Evolutionary conservation across 2,797 vertebrate genomes (phyloP).

Genomic region (Distichodus sexfasciatus): DNA sequence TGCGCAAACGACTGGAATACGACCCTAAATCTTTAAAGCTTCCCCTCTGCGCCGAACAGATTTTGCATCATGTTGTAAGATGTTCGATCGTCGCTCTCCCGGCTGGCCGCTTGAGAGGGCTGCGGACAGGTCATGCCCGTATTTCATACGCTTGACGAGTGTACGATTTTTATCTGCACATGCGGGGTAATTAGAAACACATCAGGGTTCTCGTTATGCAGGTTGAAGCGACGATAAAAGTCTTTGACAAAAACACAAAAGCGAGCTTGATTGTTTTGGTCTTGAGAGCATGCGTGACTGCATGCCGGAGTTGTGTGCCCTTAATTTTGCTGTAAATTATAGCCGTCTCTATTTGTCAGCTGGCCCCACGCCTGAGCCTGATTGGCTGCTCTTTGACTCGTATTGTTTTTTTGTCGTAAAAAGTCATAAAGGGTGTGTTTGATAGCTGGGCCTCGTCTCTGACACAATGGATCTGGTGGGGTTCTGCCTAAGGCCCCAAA

Average conservation of each 20-base stretch:
- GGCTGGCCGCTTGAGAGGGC: too few relatives aligned
- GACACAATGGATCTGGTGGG: too few relatives aligned
- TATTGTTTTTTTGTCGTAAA: slow-evolving; percentile 58
- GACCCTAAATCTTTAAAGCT: not conserved
- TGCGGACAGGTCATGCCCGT: too few relatives aligned
- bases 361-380: slow-evolving; percentile 48
- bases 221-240: slow-evolving; percentile 57
- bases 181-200: slow-evolving; percentile 61
- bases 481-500: too few relatives aligned
- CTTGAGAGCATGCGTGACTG: not conserved
- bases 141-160: too few relatives aligned
- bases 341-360: slow-evolving; percentile 61
- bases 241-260: slow-evolving; percentile 23
- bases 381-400: slow-evolving; percentile 61
- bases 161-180: slow-evolving; percentile 47
- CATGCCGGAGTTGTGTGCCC: not conserved
- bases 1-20: not conserved
- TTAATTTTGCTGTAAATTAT: slow-evolving; percentile 53
- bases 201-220: slow-evolving; percentile 58
- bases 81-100: too few relatives aligned
- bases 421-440: slow-evolving; percentile 51
- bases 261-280: slow-evolving; percentile 45
- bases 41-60: not conserved
- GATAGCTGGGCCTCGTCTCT: slow-evolving; percentile 16
- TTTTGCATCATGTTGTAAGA: not conserved